phyloP scores from a whole-genome alignment of 2,888 invertebrate species.

The Enoplolaimus lenunculus region DNA sequence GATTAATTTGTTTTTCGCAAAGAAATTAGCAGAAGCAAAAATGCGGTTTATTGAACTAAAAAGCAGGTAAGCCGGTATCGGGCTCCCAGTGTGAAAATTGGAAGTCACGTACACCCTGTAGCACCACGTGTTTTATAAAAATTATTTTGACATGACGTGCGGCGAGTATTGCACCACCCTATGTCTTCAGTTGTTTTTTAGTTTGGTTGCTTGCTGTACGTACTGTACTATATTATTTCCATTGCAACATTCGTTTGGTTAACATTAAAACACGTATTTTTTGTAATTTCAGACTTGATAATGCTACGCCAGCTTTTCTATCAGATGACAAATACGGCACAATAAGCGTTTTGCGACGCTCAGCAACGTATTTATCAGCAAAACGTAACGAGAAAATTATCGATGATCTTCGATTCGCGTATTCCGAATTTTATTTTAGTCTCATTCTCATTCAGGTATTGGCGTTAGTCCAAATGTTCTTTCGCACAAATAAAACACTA shows the following conservation, averaged over 20 bases:
- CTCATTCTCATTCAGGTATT: slow-evolving; percentile 60
- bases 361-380: not conserved
- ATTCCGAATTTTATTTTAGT: slow-evolving; percentile 94
- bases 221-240: no score
- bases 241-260: no score
- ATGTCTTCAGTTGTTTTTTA: no score
- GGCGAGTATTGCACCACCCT: no score
- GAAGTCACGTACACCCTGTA: not conserved
- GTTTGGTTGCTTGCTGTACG: no score
- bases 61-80: slow-evolving; percentile 48
- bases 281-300: not conserved
- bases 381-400: slow-evolving; percentile 54
- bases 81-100: not conserved
- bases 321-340: not conserved
- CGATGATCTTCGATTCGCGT: slow-evolving; percentile 85
- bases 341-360: not conserved
- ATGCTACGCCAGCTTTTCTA: not conserved
- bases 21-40: slow-evolving; percentile 91
- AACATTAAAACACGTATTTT: no score
- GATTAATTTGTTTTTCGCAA: slow-evolving; percentile 72
- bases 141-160: no score
- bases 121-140: no score
- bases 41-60: slow-evolving; percentile 80
- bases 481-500: no score
- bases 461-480: no score